Evolutionary conservation across 2,888 invertebrate species (phyloP).

Genomic region (Notodonta dromedarius): DNA sequence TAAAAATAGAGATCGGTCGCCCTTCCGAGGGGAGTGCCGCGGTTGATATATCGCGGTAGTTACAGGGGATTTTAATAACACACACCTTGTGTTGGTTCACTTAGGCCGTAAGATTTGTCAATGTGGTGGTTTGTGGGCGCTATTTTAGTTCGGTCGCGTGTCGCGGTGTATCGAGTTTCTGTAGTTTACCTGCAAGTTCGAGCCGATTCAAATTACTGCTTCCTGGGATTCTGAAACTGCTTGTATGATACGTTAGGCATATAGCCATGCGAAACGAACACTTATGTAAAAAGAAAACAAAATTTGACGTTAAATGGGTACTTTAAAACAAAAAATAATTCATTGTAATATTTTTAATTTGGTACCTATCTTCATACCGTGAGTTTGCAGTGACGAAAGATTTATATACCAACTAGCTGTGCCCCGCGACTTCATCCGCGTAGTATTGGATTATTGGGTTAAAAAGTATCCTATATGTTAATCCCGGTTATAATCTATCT

Average conservation of each 20-base stretch:
- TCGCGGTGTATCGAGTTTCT: constrained; percentile 64
- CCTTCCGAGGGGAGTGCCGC: constrained; percentile 74
- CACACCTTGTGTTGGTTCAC: constrained; percentile 79
- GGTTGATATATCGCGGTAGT: constrained; percentile 80
- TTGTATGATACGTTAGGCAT: not conserved
- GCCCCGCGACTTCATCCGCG: too few species aligned
- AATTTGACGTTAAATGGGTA: too few species aligned
- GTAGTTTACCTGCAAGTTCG: constrained; percentile 62
- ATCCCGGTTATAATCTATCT: too few species aligned
- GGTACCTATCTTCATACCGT: too few species aligned
- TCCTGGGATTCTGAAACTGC: constrained; percentile 43
- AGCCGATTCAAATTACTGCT: constrained; percentile 52
- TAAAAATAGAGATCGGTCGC: constrained; percentile 78
- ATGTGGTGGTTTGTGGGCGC: constrained; percentile 76
- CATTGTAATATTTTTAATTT: too few species aligned
- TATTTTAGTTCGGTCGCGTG: constrained; percentile 79
- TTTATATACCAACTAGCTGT: too few species aligned
- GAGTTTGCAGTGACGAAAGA: too few species aligned
- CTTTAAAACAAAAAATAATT: too few species aligned
- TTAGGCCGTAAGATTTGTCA: constrained; percentile 83
- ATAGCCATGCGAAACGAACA: not conserved
- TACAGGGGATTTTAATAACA: constrained; percentile 83
- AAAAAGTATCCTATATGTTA: too few species aligned
- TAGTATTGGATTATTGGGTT: too few species aligned
- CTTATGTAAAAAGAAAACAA: too few species aligned